A percentile compares a stretch with the other conserved stretches of the same genome.
phyloP scores from a whole-genome alignment of 2,797 vertebrate species.

The Cyprinella venusta region DNA sequence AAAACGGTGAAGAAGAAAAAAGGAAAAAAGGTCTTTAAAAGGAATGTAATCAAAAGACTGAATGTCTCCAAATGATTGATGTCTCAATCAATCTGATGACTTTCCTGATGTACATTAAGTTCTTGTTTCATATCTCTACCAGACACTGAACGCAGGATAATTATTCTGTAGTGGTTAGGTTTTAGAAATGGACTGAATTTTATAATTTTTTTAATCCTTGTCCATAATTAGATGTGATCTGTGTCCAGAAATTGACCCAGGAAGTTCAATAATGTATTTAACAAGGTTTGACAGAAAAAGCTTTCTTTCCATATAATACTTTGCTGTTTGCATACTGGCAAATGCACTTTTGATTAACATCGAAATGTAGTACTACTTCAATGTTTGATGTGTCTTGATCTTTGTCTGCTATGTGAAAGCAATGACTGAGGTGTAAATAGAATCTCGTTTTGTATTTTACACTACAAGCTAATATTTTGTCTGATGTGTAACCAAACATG shows the following conservation, averaged over 20 bases:
- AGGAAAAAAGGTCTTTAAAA: not conserved
- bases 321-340: conserved; percentile 62
- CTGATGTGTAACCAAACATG: not conserved
- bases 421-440: conserved; percentile 46
- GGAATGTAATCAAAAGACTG: not conserved
- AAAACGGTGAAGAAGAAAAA: not conserved
- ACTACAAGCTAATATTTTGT: conserved; percentile 14
- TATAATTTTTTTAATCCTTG: not conserved
- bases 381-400: conserved; percentile 10
- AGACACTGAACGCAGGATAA: not conserved
- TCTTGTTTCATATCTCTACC: not conserved
- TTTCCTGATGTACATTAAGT: not conserved
- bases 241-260: not conserved
- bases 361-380: not conserved
- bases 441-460: conserved; percentile 45
- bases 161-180: not conserved
- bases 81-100: not conserved
- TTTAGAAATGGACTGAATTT: not conserved
- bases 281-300: not conserved
- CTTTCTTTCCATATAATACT: conserved; percentile 6
- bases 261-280: conserved; percentile 8
- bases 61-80: not conserved
- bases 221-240: not conserved
- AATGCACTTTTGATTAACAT: conserved; percentile 41
- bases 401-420: conserved; percentile 2